Percentiles rank a stretch among this genome's conserved stretches.
phyloP scores from a whole-genome alignment of 2,113 vertebrate species.

The Mirounga angustirostris region DNA sequence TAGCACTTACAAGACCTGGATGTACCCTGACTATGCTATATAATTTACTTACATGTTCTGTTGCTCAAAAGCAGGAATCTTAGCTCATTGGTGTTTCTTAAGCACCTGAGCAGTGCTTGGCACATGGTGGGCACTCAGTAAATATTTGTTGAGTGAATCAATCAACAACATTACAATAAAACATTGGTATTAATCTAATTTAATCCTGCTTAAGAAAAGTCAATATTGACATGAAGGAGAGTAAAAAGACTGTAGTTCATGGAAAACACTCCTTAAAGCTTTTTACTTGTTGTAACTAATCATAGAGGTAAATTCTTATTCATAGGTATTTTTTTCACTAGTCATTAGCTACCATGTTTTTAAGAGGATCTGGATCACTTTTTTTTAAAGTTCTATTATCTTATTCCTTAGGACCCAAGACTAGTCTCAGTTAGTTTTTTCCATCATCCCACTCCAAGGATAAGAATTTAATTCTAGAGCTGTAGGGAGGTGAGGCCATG shows the following conservation, averaged over 20 bases:
- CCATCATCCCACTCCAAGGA: neutral
- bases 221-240: neutral
- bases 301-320: neutral
- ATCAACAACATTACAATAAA: neutral
- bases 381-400: neutral
- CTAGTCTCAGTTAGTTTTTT: slow-evolving; percentile 15
- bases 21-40: neutral
- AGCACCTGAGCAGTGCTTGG: neutral
- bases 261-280: neutral
- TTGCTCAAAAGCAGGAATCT: neutral
- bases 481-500: neutral
- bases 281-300: neutral
- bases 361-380: neutral
- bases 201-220: slow-evolving; percentile 27
- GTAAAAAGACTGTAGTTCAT: neutral
- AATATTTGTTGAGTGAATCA: neutral
- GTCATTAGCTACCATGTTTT: neutral
- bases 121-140: neutral
- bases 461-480: slow-evolving; percentile 53
- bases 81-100: neutral
- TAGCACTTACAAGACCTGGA: neutral
- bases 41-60: neutral
- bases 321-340: neutral
- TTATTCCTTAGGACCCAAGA: neutral
- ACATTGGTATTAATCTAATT: neutral